Evolutionary conservation across 2,888 invertebrate species (phyloP), one percentile per base, ranked within the genome.

Genomic region (Aethes cnicana): DNA sequence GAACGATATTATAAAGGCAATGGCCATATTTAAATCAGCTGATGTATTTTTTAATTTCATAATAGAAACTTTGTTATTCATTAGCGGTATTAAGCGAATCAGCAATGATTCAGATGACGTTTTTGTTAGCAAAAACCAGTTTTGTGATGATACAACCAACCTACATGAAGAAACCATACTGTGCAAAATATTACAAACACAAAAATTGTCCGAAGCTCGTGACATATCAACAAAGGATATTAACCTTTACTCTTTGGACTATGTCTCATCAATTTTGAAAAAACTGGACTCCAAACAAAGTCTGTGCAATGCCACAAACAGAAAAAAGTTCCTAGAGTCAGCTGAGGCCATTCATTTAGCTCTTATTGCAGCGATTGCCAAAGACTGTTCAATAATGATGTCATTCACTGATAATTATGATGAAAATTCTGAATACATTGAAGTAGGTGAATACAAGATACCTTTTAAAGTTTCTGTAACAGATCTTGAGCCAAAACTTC

Each of bases 371-470:
- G 92, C 93, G 18, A 91, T 93, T 3, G 92, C 92, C 12, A 94
- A 92, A 72, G 94, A 94, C 67, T 94, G 94, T 65, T 94, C 94
- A 0, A 88, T 94, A 17, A 93, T 94, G 92, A 86, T 94, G 41
- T 88, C 92, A 41, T 88, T 93, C 56, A 62, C 77, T 47, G 48
- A 23, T 1, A 65, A 52, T 55, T 67, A 25, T 57, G 63, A 72
- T 52, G 61, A 64, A n/a, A 58, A 56, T 17, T 6, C 12, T 25
- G 67, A 74, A n/a, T 68, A 47, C 41, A 62, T 82, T 18, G 56
- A 76, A 58, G 54, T 90, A 44, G 72, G 72, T 36, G 77, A 81
- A 30, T 61, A 68, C 20, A 78, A 67, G 55, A 79, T 92, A 62
- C 80, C 86, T 21, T 92, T 90, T 55, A 90, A 90, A 62, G 73